Evolutionary conservation across 2,113 vertebrate species (phyloP).

Genomic region (Protobothrops flavoviridis): DNA sequence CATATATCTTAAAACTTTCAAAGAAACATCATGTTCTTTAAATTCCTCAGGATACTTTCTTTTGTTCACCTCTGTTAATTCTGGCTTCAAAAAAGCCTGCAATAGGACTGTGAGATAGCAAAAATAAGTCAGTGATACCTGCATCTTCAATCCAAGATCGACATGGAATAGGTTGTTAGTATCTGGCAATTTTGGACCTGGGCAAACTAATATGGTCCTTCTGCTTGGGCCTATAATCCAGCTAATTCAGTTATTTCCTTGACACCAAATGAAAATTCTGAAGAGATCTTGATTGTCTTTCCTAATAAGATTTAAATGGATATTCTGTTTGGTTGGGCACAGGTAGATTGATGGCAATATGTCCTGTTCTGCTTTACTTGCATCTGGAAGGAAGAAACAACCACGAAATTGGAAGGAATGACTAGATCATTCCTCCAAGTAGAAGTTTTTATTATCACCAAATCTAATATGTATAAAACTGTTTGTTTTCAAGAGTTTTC

Average conservation of each 20-base stretch:
- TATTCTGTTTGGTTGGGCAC: not conserved
- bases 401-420: slow-evolving; percentile 37
- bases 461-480: slow-evolving; percentile 29
- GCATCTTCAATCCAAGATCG: not conserved
- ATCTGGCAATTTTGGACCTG: not conserved
- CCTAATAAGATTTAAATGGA: not conserved
- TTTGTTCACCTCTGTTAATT: slow-evolving; percentile 10
- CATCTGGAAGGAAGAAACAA: slow-evolving; percentile 26
- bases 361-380: slow-evolving; percentile 40
- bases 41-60: slow-evolving; percentile 47
- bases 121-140: not conserved
- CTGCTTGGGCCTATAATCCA: not conserved
- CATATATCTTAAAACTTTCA: slow-evolving; percentile 8
- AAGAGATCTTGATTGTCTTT: not conserved
- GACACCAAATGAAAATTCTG: not conserved
- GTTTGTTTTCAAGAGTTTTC: slow-evolving; percentile 1
- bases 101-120: not conserved
- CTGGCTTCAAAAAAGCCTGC: slow-evolving; percentile 33
- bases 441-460: slow-evolving; percentile 48
- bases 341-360: slow-evolving; percentile 13
- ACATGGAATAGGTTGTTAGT: not conserved
- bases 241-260: not conserved
- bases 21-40: slow-evolving; percentile 22
- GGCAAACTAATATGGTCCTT: slow-evolving; percentile 1
- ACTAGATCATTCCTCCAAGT: slow-evolving; percentile 20